Percentiles rank a stretch among this genome's conserved stretches.
Conservation (phyloP, 2,113 vertebrate genomes). For the Melospiza melodia region DNA sequence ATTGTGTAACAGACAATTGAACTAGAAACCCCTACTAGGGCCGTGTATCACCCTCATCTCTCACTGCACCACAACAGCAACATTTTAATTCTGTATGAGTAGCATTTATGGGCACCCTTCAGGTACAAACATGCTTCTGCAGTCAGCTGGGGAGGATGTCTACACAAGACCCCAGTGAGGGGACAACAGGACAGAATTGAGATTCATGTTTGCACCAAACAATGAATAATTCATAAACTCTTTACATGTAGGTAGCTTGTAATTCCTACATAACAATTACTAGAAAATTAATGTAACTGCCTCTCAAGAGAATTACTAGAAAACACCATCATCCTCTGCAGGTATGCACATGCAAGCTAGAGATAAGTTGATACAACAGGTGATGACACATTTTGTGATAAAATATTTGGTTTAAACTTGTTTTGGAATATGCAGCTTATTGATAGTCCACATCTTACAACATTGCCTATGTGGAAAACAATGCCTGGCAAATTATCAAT, state of each 20-base stretch:
- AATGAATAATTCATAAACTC: background rate
- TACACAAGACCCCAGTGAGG: background rate
- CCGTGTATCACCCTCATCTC: background rate
- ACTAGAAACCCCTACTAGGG: background rate
- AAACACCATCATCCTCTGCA: background rate
- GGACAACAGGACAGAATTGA: background rate
- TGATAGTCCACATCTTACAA: background rate
- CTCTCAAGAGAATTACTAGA: background rate
- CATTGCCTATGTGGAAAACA: background rate
- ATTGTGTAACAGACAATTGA: background rate
- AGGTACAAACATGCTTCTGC: background rate
- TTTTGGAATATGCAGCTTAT: background rate
- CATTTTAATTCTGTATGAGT: background rate
- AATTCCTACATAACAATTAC: background rate
- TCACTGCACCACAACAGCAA: background rate
- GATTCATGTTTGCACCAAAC: background rate
- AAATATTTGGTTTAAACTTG: background rate
- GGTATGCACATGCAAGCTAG: background rate
- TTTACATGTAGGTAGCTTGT: background rate
- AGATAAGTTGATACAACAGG: background rate
- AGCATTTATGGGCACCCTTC: background rate
- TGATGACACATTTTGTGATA: background rate
- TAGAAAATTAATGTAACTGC: background rate
- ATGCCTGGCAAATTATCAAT: background rate
- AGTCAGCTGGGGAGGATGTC: background rate